Percentiles rank a stretch among this genome's conserved stretches.
Conservation (phyloP, 64 coral and sea anemone genomes). For the Dendrophyllia cribrosa region DNA sequence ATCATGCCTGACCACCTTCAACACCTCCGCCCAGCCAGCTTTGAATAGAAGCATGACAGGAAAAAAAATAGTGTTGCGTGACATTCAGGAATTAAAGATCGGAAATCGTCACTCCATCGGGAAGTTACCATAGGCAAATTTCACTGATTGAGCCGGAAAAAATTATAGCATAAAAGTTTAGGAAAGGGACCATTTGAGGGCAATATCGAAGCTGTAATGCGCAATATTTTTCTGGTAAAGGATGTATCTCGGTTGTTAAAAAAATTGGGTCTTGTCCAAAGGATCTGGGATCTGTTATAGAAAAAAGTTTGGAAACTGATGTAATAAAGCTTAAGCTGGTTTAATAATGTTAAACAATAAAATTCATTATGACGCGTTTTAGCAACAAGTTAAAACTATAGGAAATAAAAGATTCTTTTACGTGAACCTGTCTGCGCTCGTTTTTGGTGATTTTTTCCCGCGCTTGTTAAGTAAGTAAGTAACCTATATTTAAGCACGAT, state of each 20-base stretch:
- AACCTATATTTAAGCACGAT: too few species aligned
- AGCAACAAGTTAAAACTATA: too few species aligned
- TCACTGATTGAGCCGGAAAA: background rate
- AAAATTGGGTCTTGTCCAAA: background rate
- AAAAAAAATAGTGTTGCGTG: background rate
- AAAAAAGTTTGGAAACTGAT: background rate
- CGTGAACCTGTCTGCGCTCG: too few species aligned
- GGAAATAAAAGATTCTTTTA: too few species aligned
- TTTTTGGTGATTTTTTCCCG: too few species aligned
- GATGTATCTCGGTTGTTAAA: background rate
- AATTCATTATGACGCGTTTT: too few species aligned
- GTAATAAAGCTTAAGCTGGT: background rate
- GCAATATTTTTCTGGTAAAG: background rate
- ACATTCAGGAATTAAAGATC: background rate
- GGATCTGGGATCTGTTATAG: background rate
- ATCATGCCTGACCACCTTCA: conserved; percentile 95
- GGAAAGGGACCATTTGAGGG: background rate
- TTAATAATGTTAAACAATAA: background rate
- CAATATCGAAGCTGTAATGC: background rate
- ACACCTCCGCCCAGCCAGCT: conserved; percentile 81
- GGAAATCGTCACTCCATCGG: background rate
- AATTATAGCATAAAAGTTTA: background rate
- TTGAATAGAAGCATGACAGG: conserved; percentile 49
- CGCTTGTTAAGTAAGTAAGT: too few species aligned
- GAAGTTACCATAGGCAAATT: background rate